A percentile compares a stretch with the other conserved stretches of the same genome.
Conservation (phyloP, 2,797 vertebrate genomes). For the Arrhamphus sclerolepis region DNA sequence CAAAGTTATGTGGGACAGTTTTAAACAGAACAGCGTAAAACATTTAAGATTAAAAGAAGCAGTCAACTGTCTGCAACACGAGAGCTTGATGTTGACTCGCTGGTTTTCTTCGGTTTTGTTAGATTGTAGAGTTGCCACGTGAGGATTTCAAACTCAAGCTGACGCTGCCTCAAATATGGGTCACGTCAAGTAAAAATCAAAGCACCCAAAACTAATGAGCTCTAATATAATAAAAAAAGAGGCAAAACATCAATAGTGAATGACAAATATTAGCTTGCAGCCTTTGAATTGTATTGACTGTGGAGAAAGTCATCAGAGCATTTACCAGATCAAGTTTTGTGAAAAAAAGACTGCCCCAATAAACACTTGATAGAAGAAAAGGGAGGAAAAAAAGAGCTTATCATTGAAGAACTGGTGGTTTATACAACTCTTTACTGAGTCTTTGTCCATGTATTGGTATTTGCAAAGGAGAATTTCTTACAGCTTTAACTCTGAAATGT, state of each 20-base stretch:
- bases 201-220: not conserved
- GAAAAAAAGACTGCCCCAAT: not conserved
- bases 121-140: not conserved
- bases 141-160: constrained; percentile 35
- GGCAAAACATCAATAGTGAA: not conserved
- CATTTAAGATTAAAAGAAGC: no score
- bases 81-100: no score
- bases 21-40: no score
- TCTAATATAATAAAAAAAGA: not conserved
- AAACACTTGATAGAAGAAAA: constrained; percentile 2
- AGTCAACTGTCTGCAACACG: no score
- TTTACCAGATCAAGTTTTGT: constrained; percentile 3
- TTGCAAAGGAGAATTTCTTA: not conserved
- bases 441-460: not conserved
- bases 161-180: not conserved
- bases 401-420: not conserved
- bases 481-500: not conserved
- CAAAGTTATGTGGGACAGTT: no score
- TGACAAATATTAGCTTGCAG: not conserved
- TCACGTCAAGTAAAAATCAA: not conserved
- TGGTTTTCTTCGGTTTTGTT: no score
- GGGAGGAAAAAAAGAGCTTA: not conserved
- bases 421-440: not conserved
- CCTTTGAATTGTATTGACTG: constrained; percentile 4
- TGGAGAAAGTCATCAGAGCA: constrained; percentile 1